Conservation (phyloP, 2,888 invertebrate genomes). For the Eristalis arbustorum region DNA sequence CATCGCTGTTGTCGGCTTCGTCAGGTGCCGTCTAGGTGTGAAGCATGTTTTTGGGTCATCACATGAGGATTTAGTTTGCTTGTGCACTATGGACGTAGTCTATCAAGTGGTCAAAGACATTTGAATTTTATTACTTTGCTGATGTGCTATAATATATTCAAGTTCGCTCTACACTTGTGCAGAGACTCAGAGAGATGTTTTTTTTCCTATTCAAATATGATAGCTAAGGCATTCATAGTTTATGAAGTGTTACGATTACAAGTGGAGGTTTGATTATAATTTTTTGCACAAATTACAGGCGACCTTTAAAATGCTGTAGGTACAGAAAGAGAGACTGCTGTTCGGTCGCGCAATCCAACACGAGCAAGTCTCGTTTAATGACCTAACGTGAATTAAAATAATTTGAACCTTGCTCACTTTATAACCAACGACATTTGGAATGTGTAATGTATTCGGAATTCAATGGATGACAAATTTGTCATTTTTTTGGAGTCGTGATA, state of each 20-base stretch:
- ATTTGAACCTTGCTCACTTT: background rate
- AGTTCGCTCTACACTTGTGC: background rate
- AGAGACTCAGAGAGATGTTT: background rate
- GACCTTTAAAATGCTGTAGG: background rate
- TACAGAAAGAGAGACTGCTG: background rate
- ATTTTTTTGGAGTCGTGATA: background rate
- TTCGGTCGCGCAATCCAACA: background rate
- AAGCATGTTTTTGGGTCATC: conserved; percentile 53
- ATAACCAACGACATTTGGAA: background rate
- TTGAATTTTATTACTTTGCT: conserved; percentile 34
- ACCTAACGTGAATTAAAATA: background rate
- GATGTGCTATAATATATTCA: conserved; percentile 14
- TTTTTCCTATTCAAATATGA: background rate
- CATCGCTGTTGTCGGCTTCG: background rate
- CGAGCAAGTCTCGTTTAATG: background rate
- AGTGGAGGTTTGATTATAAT: background rate
- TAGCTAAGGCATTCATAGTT: background rate
- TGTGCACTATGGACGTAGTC: conserved; percentile 22
- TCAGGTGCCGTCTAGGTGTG: conserved; percentile 11
- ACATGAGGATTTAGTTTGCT: conserved; percentile 5
- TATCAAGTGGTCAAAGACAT: conserved; percentile 49
- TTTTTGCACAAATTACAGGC: background rate
- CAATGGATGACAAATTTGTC: background rate
- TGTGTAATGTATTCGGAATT: background rate
- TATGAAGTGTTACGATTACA: background rate